These are phyloP conservation scores for Ctenicera cuprea DNA, from an alignment of 2,888 invertebrate genomes.

Conservation along the genomic window DNA sequence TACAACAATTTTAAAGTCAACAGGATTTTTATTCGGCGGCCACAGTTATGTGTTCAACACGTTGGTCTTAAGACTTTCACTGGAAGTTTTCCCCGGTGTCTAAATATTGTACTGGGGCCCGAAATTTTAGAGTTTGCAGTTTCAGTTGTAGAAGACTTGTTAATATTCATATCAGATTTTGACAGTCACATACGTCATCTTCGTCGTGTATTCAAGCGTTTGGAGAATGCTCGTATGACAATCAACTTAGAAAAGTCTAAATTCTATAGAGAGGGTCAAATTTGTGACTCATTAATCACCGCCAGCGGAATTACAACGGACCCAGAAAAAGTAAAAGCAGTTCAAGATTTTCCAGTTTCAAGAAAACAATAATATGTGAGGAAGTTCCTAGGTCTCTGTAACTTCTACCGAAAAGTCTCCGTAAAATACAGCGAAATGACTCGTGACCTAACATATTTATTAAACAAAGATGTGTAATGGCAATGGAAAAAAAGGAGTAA, in stretches of 20 bases:
- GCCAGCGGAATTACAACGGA: slow-evolving; percentile 50
- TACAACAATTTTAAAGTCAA: too few species aligned
- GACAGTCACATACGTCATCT: slow-evolving; percentile 41
- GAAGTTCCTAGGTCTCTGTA: slow-evolving; percentile 55
- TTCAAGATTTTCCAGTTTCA: slow-evolving; percentile 53
- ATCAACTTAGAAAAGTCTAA: slow-evolving; percentile 53
- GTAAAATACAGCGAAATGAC: slow-evolving; percentile 43
- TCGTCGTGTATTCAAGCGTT: slow-evolving; percentile 10
- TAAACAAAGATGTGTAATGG: slow-evolving; percentile 49
- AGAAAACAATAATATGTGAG: slow-evolving; percentile 52
- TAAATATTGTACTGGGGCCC: slow-evolving; percentile 43
- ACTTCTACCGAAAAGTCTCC: slow-evolving; percentile 53
- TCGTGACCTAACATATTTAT: slow-evolving; percentile 38
- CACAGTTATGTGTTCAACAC: slow-evolving; percentile 14
- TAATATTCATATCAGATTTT: slow-evolving; percentile 40
- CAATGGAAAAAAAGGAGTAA: slow-evolving; percentile 38
- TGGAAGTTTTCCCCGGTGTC: slow-evolving; percentile 24
- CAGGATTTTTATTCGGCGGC: slow-evolving; percentile 32
- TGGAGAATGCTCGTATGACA: slow-evolving; percentile 39
- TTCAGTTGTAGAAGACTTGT: slow-evolving; percentile 46
- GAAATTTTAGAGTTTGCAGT: slow-evolving; percentile 20
- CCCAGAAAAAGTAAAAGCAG: slow-evolving; percentile 47
- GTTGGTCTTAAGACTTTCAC: slow-evolving; percentile 33
- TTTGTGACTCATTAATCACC: slow-evolving; percentile 54
- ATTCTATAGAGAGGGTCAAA: slow-evolving; percentile 47